Percentiles rank a stretch among this genome's conserved stretches.
Evolutionary conservation across 2,113 vertebrate genomes (phyloP).

Genomic region (Phocoena sinus): DNA sequence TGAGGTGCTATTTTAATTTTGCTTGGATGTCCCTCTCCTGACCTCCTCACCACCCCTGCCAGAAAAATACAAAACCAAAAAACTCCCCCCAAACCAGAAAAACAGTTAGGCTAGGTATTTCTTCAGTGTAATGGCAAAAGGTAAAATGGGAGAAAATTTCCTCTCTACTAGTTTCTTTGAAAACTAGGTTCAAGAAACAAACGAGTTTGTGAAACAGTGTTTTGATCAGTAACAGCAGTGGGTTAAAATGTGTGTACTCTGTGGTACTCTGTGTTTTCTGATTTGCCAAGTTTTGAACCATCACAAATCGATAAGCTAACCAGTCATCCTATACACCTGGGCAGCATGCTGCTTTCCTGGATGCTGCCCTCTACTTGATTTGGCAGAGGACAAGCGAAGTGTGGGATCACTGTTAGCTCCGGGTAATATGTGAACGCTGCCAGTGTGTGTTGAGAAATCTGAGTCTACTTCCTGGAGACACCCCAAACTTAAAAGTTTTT

Average conservation of each 20-base stretch:
- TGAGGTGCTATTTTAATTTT: conserved; percentile 27
- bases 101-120: background rate
- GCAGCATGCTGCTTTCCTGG: conserved; percentile 59
- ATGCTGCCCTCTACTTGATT: background rate
- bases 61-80: no score
- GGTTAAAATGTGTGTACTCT: conserved; percentile 18
- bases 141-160: background rate
- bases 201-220: background rate
- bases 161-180: background rate
- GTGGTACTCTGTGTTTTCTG: background rate
- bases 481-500: conserved; percentile 72
- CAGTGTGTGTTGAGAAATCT: conserved; percentile 58
- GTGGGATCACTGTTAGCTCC: conserved; percentile 56
- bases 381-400: conserved; percentile 53
- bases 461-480: conserved; percentile 73
- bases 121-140: background rate
- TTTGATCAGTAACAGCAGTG: background rate
- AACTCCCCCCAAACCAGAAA: background rate
- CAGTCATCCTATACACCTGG: conserved; percentile 57
- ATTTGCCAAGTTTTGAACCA: conserved; percentile 31
- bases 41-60: background rate
- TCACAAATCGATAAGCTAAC: conserved; percentile 59
- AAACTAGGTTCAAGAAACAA: background rate
- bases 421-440: conserved; percentile 51
- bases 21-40: background rate